A percentile compares a stretch with the other conserved stretches of the same genome.
Evolutionary conservation across 2,113 vertebrate genomes (phyloP).

Genomic region (Zapornia atra): DNA sequence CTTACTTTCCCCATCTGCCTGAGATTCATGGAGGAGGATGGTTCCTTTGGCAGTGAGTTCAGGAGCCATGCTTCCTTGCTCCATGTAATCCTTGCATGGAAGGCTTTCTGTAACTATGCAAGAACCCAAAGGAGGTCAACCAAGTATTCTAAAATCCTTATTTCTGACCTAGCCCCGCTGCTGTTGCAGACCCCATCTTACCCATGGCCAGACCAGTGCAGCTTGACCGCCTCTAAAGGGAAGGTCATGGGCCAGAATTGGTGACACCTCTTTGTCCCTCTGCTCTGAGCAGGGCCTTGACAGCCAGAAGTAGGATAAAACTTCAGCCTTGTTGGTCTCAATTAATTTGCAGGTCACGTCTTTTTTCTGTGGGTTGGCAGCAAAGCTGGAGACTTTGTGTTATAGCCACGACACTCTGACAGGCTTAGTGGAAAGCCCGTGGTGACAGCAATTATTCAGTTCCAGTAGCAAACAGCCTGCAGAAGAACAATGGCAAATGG

Average conservation of each 20-base stretch:
- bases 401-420: neutral
- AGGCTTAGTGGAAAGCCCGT: neutral
- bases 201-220: neutral
- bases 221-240: neutral
- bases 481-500: neutral
- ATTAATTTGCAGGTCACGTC: constrained; percentile 18
- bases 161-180: neutral
- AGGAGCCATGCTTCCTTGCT: neutral
- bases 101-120: neutral
- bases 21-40: neutral
- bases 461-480: neutral
- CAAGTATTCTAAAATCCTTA: neutral
- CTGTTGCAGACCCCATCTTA: neutral
- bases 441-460: constrained; percentile 34
- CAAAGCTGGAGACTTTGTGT: neutral
- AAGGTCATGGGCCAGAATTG: neutral
- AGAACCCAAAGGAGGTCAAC: neutral
- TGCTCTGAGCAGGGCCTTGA: neutral
- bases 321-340: neutral
- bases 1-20: neutral
- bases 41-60: neutral
- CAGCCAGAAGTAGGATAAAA: neutral
- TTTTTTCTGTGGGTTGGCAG: neutral
- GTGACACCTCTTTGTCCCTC: neutral
- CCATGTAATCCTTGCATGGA: neutral